Conservation (phyloP, 2,113 vertebrate genomes). For the Sula dactylatra region DNA sequence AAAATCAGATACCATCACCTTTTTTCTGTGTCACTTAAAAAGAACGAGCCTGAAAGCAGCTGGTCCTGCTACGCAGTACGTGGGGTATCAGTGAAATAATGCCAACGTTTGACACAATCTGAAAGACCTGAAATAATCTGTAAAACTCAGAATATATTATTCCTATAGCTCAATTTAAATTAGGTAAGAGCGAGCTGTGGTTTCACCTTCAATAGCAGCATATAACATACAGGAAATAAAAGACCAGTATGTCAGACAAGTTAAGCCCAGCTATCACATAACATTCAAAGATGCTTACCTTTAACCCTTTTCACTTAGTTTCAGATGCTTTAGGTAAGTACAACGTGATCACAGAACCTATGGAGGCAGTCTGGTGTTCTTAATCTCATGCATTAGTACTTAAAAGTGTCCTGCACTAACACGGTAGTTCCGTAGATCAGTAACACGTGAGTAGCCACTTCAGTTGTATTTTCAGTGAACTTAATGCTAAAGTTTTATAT, state of each 20-base stretch:
- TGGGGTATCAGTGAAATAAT: neutral
- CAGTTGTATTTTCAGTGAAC: neutral
- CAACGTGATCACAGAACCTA: neutral
- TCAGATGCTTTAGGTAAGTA: neutral
- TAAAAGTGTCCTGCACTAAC: neutral
- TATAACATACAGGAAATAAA: neutral
- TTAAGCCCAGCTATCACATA: neutral
- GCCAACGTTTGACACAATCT: neutral
- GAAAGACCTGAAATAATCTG: neutral
- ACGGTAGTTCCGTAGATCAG: neutral
- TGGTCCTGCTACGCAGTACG: accelerated
- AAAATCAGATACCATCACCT: neutral
- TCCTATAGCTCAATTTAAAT: neutral
- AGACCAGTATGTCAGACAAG: neutral
- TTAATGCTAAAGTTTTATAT: neutral
- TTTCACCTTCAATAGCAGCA: constrained; percentile 52
- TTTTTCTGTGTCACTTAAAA: neutral
- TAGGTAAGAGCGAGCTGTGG: neutral
- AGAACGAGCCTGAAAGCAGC: neutral
- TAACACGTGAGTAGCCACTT: neutral
- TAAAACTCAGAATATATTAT: neutral
- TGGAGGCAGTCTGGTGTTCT: neutral
- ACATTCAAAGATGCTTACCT: neutral
- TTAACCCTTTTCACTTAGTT: neutral
- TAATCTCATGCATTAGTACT: neutral